Evolutionary conservation across 2,888 invertebrate species (phyloP), one percentile per base, ranked within the genome.

Genomic region (Chelonus formosanus): DNA sequence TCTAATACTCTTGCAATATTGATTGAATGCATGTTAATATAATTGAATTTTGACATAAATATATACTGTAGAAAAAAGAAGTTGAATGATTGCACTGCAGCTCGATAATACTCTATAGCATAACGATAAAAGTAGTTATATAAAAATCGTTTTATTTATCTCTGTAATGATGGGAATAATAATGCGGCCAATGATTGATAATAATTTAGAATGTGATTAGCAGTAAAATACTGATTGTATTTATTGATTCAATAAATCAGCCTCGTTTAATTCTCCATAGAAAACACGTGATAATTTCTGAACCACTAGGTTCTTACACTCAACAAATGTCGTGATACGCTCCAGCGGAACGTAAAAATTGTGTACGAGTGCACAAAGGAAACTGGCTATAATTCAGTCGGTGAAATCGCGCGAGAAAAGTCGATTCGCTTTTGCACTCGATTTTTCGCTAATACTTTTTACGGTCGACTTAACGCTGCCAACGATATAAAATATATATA

Each of bases 301-400:
- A 44, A 57, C 57, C 57, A 57, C 43, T 57, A 40, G 43, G 57
- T 43, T 31, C 20, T 44, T 43, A 57, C 44, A 55, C 34, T 55
- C 35, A 55, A 55, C 54, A 55, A 55, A 55, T 55, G 55, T 36
- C 57, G 57, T 43, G 40, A 57, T 43, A 57, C 57, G 57, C 57
- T 57, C 43, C 57, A 57, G 44, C 40, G 57, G 44, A 57, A 57
- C 43, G 57, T 57, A 57, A 57, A 57, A 57, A 57, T 57, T 57
- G 57, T 57, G 45, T 57, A 57, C 57, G 57, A 57, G 57, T 45
- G 57, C 44, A 57, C 57, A 57, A 57, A 57, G 57, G 57, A 57
- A 57, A 57, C 57, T 57, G 57, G 44, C 57, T 57, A 57, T 57
- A 57, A 57, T 57, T 57, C 50, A 52, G 60, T 60, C 48, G 32